These are phyloP conservation scores for Chalcosyrphus nemorum DNA, from an alignment of 2,888 invertebrate species.

Conservation along the genomic window DNA sequence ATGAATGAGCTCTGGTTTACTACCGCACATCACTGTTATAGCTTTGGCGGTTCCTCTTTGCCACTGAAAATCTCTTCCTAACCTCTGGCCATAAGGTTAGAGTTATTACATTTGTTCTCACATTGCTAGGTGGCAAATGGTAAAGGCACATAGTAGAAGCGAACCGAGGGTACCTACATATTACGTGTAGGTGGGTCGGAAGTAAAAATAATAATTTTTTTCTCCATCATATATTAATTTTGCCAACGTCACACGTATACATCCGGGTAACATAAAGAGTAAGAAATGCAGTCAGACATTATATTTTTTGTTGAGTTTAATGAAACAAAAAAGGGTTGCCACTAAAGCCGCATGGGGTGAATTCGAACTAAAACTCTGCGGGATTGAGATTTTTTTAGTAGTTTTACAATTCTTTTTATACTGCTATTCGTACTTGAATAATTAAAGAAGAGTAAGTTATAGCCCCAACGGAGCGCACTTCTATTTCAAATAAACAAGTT, in stretches of 20 bases:
- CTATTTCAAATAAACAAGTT: no score
- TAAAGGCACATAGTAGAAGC: background rate
- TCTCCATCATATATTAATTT: slow-evolving; percentile 1
- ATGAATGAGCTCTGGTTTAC: slow-evolving; percentile 11
- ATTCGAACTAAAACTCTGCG: slow-evolving; percentile 2
- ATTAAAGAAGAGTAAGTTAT: no score
- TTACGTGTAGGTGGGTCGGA: background rate
- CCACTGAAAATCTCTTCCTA: background rate
- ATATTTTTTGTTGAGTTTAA: background rate
- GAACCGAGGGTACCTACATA: background rate
- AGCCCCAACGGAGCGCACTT: no score
- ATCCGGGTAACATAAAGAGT: background rate
- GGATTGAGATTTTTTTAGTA: background rate
- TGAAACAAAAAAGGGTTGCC: background rate
- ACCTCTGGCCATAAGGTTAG: background rate
- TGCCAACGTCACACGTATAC: background rate
- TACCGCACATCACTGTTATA: background rate
- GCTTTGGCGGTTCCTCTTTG: background rate
- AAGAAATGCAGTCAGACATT: background rate
- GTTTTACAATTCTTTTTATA: no score
- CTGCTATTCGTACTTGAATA: no score
- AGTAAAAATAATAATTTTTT: background rate
- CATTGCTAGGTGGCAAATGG: background rate
- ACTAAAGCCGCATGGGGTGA: background rate
- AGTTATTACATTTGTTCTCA: slow-evolving; percentile 3